phyloP scores from a whole-genome alignment of 2,113 vertebrate genomes.

The Rhynchopsitta pachyrhyncha region DNA sequence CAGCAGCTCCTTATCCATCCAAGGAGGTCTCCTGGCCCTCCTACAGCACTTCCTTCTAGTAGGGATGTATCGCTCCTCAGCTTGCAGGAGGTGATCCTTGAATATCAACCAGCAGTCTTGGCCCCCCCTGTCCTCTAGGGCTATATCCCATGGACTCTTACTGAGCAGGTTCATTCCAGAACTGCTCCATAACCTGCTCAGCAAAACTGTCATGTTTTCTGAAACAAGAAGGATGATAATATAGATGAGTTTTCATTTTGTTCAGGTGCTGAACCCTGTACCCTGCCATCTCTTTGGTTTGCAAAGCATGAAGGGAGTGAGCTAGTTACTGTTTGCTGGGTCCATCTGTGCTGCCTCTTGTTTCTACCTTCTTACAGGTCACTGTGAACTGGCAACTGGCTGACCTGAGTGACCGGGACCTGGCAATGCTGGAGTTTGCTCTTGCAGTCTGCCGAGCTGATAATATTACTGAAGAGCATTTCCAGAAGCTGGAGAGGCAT shows the following conservation, averaged over 20 bases:
- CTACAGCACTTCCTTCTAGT: no score
- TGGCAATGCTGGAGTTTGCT: slow-evolving; percentile 85
- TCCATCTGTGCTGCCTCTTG: no score
- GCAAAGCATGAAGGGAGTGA: background rate
- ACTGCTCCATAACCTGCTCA: background rate
- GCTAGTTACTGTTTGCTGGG: no score
- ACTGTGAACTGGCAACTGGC: slow-evolving; percentile 80
- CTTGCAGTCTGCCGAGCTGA: slow-evolving; percentile 79
- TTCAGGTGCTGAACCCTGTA: background rate
- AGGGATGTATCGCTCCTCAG: no score
- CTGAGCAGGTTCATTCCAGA: background rate
- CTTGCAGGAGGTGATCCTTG: no score
- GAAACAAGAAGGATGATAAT: background rate
- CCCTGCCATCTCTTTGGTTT: background rate
- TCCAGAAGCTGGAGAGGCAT: slow-evolving; percentile 76
- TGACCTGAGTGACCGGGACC: slow-evolving; percentile 73
- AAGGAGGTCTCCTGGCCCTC: no score
- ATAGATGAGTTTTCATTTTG: background rate
- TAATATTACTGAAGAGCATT: slow-evolving; percentile 80
- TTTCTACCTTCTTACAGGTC: slow-evolving; percentile 70
- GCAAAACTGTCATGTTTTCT: background rate
- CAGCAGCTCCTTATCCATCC: no score
- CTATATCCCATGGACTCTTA: no score
- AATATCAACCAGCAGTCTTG: no score
- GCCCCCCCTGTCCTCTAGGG: no score